Percentiles rank a stretch among this genome's conserved stretches.
Evolutionary conservation across 2,888 invertebrate species (phyloP).

Genomic region (Dicyrtomina minuta): DNA sequence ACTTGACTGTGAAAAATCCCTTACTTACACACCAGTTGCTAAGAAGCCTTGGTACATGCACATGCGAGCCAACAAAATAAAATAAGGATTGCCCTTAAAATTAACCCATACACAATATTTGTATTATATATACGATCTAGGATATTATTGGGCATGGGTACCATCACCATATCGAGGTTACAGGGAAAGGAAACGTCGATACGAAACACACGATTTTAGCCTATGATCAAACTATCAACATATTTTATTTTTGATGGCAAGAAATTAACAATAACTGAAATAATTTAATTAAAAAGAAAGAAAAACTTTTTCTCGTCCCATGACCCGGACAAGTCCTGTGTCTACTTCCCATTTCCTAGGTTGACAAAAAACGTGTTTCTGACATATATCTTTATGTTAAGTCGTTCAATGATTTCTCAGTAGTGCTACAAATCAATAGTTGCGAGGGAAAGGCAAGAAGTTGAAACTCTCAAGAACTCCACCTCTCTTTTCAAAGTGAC

Average conservation of each 20-base stretch:
- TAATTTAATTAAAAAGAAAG: too few relatives aligned
- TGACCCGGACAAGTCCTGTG: too few relatives aligned
- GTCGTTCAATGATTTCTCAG: slow-evolving; percentile 21
- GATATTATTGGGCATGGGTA: too few relatives aligned
- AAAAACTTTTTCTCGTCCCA: too few relatives aligned
- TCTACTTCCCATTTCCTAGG: neutral
- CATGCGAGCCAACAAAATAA: slow-evolving; percentile 46
- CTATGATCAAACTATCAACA: neutral
- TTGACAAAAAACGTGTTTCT: slow-evolving; percentile 13
- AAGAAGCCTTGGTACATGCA: neutral
- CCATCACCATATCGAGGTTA: too few relatives aligned
- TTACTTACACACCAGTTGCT: neutral
- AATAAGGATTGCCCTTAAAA: slow-evolving; percentile 32
- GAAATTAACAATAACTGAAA: too few relatives aligned
- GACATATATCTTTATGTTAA: slow-evolving; percentile 19
- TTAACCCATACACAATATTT: slow-evolving; percentile 2
- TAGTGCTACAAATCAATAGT: slow-evolving; percentile 25
- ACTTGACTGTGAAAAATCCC: slow-evolving; percentile 46
- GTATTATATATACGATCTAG: neutral
- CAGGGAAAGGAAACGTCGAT: too few relatives aligned
- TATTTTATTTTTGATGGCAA: too few relatives aligned
- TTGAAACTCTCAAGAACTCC: slow-evolving; percentile 30
- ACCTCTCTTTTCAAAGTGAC: slow-evolving; percentile 30
- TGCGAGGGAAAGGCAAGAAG: slow-evolving; percentile 23
- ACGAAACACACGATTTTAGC: neutral